Percentiles rank a stretch among this genome's conserved stretches.
Conservation (phyloP, 2,113 vertebrate genomes). For the Aegotheles bennettii region DNA sequence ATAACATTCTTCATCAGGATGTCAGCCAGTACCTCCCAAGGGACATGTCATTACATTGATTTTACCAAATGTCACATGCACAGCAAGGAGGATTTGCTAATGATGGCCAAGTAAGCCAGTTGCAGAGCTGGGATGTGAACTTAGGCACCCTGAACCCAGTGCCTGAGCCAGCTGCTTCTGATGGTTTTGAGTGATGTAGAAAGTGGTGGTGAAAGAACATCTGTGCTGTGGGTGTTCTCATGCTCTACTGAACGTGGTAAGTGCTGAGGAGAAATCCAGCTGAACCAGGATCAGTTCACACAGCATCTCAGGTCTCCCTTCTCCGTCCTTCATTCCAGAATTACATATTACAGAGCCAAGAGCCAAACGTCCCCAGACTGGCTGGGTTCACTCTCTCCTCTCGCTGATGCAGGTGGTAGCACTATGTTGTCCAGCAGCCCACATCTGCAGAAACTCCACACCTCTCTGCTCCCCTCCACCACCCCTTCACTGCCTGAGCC, state of each 20-base stretch:
- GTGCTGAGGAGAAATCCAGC: background rate
- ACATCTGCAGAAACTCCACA: accelerated
- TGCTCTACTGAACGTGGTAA: background rate
- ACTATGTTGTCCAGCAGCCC: background rate
- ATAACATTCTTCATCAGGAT: background rate
- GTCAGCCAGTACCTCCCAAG: background rate
- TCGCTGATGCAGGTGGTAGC: background rate
- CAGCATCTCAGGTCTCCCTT: background rate
- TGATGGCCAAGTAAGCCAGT: background rate
- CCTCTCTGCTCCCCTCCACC: background rate
- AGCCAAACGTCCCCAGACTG: background rate
- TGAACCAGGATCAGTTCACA: background rate
- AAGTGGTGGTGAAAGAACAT: background rate
- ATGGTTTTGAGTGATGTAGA: background rate
- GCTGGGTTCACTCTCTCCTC: background rate
- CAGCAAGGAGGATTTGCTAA: background rate
- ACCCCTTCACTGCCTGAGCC: background rate
- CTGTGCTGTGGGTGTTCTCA: background rate
- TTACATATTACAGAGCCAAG: background rate
- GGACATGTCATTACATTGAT: background rate
- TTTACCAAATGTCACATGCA: background rate
- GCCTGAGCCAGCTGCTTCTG: background rate
- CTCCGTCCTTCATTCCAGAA: background rate
- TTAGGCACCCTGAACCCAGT: background rate
- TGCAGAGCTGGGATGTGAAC: background rate